Percentiles rank a stretch among this genome's conserved stretches.
Evolutionary conservation across 2,113 vertebrate species (phyloP).

Genomic region (Aramus guarauna): DNA sequence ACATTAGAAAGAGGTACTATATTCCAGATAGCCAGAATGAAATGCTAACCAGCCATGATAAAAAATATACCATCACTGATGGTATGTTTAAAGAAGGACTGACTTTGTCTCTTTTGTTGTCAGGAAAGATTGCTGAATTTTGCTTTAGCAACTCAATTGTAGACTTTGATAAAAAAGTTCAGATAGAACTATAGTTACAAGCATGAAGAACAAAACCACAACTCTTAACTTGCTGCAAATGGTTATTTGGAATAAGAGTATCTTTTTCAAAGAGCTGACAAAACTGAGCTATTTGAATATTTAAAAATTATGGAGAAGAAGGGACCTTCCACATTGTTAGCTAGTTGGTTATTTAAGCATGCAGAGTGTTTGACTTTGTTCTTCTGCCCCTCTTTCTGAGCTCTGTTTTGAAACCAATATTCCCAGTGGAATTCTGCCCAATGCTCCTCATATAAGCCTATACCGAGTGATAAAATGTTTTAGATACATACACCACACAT

Average conservation of each 20-base stretch:
- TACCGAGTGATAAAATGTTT: accelerated
- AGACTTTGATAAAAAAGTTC: not conserved
- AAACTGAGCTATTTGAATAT: not conserved
- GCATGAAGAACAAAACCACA: not conserved
- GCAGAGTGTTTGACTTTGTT: not conserved
- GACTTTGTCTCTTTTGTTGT: not conserved
- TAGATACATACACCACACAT: not conserved
- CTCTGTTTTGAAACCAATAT: not conserved
- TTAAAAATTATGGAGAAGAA: not conserved
- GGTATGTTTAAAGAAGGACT: not conserved
- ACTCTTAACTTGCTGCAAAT: not conserved
- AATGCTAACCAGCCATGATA: not conserved
- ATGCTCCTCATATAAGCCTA: not conserved
- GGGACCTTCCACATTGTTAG: not conserved
- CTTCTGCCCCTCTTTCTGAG: not conserved
- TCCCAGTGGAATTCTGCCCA: not conserved
- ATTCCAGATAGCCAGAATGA: not conserved
- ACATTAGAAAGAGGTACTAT: not conserved
- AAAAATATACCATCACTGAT: not conserved
- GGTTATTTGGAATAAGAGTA: not conserved
- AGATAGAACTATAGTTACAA: not conserved
- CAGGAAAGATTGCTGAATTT: slow-evolving; percentile 18
- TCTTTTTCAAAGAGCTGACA: not conserved
- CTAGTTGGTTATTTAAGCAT: not conserved
- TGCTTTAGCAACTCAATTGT: not conserved